These are phyloP conservation scores for Acromyrmex heyeri DNA, from an alignment of 1,140 invertebrate genomes.

Conservation along the genomic window DNA sequence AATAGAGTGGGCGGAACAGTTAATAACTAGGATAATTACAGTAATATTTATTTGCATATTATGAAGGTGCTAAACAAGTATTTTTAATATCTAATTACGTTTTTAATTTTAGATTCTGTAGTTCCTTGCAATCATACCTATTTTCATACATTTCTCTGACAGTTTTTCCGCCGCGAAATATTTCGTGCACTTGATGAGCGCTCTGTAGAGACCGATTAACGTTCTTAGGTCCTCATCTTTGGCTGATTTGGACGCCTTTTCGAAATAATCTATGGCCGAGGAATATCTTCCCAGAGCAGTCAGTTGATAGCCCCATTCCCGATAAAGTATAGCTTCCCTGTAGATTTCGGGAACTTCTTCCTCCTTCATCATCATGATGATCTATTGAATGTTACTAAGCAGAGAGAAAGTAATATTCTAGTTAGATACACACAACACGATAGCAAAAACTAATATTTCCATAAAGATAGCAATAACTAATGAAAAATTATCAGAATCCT, in stretches of 20 bases:
- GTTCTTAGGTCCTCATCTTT: slow-evolving; percentile 73
- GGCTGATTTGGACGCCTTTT: slow-evolving; percentile 70
- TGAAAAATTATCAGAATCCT: neutral
- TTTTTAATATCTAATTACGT: neutral
- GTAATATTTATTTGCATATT: neutral
- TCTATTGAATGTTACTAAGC: neutral
- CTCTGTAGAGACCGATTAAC: slow-evolving; percentile 73
- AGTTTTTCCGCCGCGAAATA: slow-evolving; percentile 73
- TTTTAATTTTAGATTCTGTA: neutral
- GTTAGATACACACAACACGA: neutral
- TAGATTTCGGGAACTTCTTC: slow-evolving; percentile 69
- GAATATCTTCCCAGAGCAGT: slow-evolving; percentile 63
- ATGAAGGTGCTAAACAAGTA: neutral
- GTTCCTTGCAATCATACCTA: slow-evolving; percentile 70
- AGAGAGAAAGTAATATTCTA: neutral
- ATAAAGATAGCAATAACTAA: neutral
- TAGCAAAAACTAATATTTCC: neutral
- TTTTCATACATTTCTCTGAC: slow-evolving; percentile 74
- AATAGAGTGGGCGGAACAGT: neutral
- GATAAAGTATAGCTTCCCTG: slow-evolving; percentile 73
- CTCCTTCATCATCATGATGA: slow-evolving; percentile 24
- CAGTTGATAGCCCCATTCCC: slow-evolving; percentile 80
- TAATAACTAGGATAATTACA: neutral
- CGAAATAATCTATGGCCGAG: slow-evolving; percentile 74
- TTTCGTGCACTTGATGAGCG: slow-evolving; percentile 68